Evolutionary conservation across 2,888 invertebrate genomes (phyloP), one percentile per base, ranked within the genome.

Genomic region (Nomada fucata): DNA sequence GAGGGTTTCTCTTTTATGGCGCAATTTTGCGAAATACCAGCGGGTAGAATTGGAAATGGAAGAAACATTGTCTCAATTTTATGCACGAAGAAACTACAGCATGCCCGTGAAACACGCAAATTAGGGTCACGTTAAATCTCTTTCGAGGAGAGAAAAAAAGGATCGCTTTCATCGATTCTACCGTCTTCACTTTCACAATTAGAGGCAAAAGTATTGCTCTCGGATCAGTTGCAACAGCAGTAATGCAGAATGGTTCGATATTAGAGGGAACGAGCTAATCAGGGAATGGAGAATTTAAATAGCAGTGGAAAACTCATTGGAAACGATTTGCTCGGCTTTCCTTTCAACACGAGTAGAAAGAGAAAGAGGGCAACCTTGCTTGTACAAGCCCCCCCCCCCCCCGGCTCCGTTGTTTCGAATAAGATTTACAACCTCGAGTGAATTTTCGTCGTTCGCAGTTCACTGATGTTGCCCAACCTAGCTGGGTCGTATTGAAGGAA

Each of bases 291-390:
- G n/a, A 64, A 55, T 63, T 64, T 29, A 13, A 44, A 13, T 64
- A 55, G 64, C 44, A 26, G 15, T 26, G 20, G 4, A 29, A 47
- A 60, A 74, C 68, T 75, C 50, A 50, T 36, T 44, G 69, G 69
- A 64, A 76, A 69, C 10, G 15, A 60, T 52, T 36, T 23, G 42
- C 57, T 23, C 26, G 26, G 50, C 69, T 79, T 79, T 79, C 76
- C 52, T 64, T 23, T 50, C 36, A 65, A 23, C 15, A 15, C 9
- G n/a, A 36, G 44, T 15, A 74, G 63, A 29, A 50, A 23, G 2
- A 18, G 42, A 23, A 53, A n/a, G 42, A 52, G 57, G 20, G 42
- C 20, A 47, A 63, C 55, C 29, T 60, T 53, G 7, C 55, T 26
- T 50, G 15, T 11, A 36, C n/a, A 2, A 11, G 52, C 29, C 29